Base-by-base conservation (phyloP, 1,140 invertebrate genomes). In the Zaprionus lachaisei region DNA sequence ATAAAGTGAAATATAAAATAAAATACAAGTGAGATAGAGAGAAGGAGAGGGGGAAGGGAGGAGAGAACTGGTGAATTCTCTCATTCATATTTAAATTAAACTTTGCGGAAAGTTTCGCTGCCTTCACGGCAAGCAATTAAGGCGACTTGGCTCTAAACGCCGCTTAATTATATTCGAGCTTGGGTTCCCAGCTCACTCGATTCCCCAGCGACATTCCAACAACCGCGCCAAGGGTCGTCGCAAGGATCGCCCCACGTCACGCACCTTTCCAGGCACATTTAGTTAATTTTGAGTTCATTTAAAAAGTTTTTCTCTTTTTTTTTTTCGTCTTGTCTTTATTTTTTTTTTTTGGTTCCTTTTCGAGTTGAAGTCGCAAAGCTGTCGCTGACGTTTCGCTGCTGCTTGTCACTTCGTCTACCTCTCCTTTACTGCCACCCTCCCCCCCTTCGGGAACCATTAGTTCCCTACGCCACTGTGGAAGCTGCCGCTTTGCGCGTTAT, bases 211-310 rank as follows among this genome's bases (percentile, higher is more conserved):
- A 55, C 11, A 51, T 51, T 47, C 55, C 47, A 28, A 17, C 5
- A 22, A 20, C 11, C 61, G 20, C 24, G 20, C 17, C 37, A 47
- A 17, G 41, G 41, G 41, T 47, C 41, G 41, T 12, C 9, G 14
- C 9, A 31, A 7, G 41, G 41, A 47, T 47, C 22, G 24, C 28
- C 47, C 24, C 2, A 7, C 28, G 5, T 26, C 64, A 67, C 62
- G 80, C 83, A 86, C 83, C 80, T 86, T 81, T 68, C 60, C 83
- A 84, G 84, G 81, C 81, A 84, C 84, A 90, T 89, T 89, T 89
- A 89, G 84, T 89, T 81, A 89, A 89, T 89, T 89, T 89, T 84
- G 89, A 90, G 84, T 90, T 89, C 84, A 89, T 89, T 89, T 89
- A 71, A 87, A 84, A 85, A 72, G 57, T 79, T 89, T 76, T 78